Base-by-base conservation (phyloP, 2,888 invertebrate genomes). In the Argynnis bischoffii region DNA sequence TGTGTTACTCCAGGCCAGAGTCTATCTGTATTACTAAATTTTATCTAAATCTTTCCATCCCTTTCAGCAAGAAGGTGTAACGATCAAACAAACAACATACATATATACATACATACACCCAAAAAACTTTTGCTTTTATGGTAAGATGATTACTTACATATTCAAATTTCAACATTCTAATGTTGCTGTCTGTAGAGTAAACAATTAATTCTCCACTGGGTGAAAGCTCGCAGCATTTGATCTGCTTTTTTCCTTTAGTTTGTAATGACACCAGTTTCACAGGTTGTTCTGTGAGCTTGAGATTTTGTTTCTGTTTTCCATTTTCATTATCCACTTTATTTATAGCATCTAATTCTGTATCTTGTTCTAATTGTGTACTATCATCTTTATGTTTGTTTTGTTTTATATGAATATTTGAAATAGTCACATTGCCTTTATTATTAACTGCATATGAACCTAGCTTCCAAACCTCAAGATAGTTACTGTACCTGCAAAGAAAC, bases 181-280 rank as follows among this genome's bases (percentile, higher is more conserved):
- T 84, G 67, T 94, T 89, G 61, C 85, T 92, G 35, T 93, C 89
- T 0, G 97, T 97, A 0, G 97, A 96, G 82, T 97, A 97, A 6
- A 95, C 94, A 21, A 98, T 92, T 88, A 95, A 95, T 70, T 94
- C 93, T 1, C 96, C 96, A 81, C 95, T 94, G 2, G 94, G 93
- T 5, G 97, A 96, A 6, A 98, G 88, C 14, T 94, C 94, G 74
- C 95, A 94, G 73, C 95, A 95, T 6, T 94, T 88, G 41, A 98
- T 95, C n/a, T 93, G 93, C 75, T 95, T 96, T 3, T 93, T 93
- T 14, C 93, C 88, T 77, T 95, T 94, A 6, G 95, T 94, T 74
- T 95, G 94, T 46, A 98, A 82, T 68, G 95, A 93, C 2, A 97
- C 83, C 48, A 98, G 82, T 80, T 96, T 96, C 51, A 95, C 87